Evolutionary conservation across 2,797 vertebrate genomes (phyloP), one percentile per base, ranked within the genome.

Genomic region (Chaunax sp.): DNA sequence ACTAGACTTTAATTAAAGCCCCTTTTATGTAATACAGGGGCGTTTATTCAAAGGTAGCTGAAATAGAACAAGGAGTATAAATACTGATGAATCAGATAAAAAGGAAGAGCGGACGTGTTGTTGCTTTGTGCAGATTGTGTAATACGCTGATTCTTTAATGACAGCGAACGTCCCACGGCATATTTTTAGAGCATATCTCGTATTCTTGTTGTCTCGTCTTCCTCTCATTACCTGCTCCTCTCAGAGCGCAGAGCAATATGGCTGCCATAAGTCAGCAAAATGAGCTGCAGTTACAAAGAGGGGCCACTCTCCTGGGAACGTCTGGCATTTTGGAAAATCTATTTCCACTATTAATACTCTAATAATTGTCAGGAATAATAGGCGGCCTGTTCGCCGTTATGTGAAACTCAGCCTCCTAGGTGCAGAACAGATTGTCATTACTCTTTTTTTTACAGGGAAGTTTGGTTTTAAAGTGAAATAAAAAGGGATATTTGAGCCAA

Each of bases 251-350:
- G 61, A 60, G 57, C 73, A 68, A 61, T 66, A 43, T 37, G 62
- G 53, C 63, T 3, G 58, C 77, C 18, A 50, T 83, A 73, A 80
- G 73, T 83, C 81, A 83, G 77, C 46, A 2, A 5, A 77, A 80
- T 4, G 41, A 80, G 70, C 64, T 3, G 61, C 69, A 6, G 37
- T 66, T 37, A 69, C 43, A 26, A 26, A 6, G 44, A 51, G 12
- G 0, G 22, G 11, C 19, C 14, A 2, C 50, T 54, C 67, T 15
- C 60, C 56, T 0, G 69, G 64, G 82, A 45, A 12, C 0, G 66
- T 6, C 63, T 76, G 75, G 69, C 64, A 74, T 77, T 79, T 52
- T 59, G 26, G 45, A 72, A 55, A 75, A 75, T 64, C 59, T 33
- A 52, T 66, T 57, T 69, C 60, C 33, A 2, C 63, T 54, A 68